Evolutionary conservation across 2,888 invertebrate genomes (phyloP), one percentile per base, ranked within the genome.

Genomic region (Nasonia oneida): DNA sequence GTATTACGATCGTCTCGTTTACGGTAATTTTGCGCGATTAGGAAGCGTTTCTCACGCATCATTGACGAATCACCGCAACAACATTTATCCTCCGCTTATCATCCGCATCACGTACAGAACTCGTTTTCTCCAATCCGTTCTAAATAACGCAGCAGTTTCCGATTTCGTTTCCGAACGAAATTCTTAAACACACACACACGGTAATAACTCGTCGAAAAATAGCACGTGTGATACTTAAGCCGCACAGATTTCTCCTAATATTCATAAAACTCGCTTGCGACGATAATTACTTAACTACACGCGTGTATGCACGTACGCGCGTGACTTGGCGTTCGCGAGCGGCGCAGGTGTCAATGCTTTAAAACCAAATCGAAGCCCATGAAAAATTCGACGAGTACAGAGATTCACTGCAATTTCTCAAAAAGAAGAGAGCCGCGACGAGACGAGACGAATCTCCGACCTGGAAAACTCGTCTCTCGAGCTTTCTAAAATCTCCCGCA

Each of bases 221-320:
- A 71, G 84, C 57, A 84, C 84, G 67, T 57, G 82, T 82, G 76
- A 86, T 75, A 82, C 84, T 84, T 83, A 57, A 37, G 18, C 75
- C 5, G 57, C 23, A 15, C 14, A 8, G 29, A 64, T 86, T 86
- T 86, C 82, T 84, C 84, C 79, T 86, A 79, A 77, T 84, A 84
- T 84, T 81, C 75, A 81, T 76, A 82, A 67, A 74, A 73, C 39
- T 42, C 39, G 33, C 29, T 37, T 23, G 50, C 71, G 14, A 76
- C 76, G 79, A 83, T 86, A 86, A 86, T 83, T 79, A 50, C 83
- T 86, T 76, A 79, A 76, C 71, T 73, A 82, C 12, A 80, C 8
- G 37, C n/a, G 29, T 12, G 37, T 29, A 67, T 39, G 37, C n/a
- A 42, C 29, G 53, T 39, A 50, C 39, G 10, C 47, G 73, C 47